Percentiles rank a stretch among this genome's conserved stretches.
These are phyloP conservation scores for Neopipo cinnamomea DNA, from an alignment of 2,113 vertebrate genomes.

Conservation along the genomic window DNA sequence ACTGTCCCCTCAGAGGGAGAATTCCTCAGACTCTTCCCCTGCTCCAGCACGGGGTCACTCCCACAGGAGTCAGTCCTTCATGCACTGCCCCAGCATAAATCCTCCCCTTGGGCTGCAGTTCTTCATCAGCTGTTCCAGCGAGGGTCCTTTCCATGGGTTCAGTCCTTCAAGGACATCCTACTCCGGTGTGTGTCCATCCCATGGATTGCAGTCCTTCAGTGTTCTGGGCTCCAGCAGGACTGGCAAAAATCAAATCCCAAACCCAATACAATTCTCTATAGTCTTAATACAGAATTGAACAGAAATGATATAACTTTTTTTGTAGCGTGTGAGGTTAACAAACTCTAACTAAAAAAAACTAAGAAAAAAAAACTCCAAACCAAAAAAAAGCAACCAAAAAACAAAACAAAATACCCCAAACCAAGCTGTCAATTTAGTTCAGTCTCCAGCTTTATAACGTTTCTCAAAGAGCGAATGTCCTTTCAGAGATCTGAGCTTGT, in stretches of 20 bases:
- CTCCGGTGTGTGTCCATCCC: not conserved
- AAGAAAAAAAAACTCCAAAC: not conserved
- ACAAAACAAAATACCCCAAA: no score
- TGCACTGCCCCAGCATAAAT: rapidly evolving
- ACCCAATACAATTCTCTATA: not conserved
- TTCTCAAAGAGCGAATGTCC: not conserved
- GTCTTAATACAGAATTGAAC: not conserved
- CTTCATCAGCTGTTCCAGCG: not conserved
- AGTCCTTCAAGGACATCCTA: not conserved
- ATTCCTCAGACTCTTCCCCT: not conserved
- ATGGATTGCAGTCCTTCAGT: not conserved
- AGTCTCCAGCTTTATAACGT: not conserved
- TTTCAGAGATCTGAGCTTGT: not conserved
- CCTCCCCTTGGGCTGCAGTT: not conserved
- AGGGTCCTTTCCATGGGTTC: not conserved
- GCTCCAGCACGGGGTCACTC: no score
- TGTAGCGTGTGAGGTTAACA: not conserved
- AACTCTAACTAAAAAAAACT: no score
- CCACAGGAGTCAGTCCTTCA: not conserved
- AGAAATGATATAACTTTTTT: rapidly evolving
- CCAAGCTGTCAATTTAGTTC: rapidly evolving
- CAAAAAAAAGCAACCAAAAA: not conserved
- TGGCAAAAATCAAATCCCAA: not conserved
- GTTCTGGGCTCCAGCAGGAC: not conserved
- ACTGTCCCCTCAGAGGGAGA: rapidly evolving